Percentiles rank a stretch among this genome's conserved stretches.
These are phyloP conservation scores for Lagopus leucura DNA, from an alignment of 2,113 vertebrate species.

Conservation along the genomic window DNA sequence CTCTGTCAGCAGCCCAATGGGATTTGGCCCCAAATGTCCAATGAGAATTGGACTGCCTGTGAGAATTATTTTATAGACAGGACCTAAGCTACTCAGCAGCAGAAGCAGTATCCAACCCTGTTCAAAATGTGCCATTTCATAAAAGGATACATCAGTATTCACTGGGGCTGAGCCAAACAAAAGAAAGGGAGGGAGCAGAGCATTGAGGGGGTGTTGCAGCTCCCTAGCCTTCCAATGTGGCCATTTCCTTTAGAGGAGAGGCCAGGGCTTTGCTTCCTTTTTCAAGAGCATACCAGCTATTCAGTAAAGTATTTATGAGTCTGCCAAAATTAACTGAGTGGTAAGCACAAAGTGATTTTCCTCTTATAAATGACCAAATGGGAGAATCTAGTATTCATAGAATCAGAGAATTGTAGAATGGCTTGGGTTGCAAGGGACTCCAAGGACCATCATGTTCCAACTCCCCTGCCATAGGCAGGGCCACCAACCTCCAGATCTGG, in stretches of 20 bases:
- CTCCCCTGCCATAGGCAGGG: no score
- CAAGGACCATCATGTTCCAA: no score
- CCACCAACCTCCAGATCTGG: no score
- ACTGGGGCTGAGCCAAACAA: neutral
- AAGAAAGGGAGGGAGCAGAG: neutral
- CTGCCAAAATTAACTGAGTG: neutral
- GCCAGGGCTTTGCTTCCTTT: neutral
- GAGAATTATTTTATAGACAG: neutral
- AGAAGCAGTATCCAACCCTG: neutral
- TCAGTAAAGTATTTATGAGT: rapidly evolving
- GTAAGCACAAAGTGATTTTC: neutral
- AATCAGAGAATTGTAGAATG: no score
- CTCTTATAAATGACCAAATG: neutral
- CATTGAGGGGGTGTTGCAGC: neutral
- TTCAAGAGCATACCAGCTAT: neutral
- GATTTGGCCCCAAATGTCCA: neutral
- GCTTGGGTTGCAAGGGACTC: no score
- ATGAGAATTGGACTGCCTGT: no score
- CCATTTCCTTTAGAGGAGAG: neutral
- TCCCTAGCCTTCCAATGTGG: neutral
- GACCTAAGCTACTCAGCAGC: neutral
- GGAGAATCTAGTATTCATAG: neutral
- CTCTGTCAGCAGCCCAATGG: neutral
- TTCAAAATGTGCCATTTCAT: neutral
- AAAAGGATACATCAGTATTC: neutral